Conservation (phyloP, 1,140 invertebrate species). For the Camponotus floridanus region DNA sequence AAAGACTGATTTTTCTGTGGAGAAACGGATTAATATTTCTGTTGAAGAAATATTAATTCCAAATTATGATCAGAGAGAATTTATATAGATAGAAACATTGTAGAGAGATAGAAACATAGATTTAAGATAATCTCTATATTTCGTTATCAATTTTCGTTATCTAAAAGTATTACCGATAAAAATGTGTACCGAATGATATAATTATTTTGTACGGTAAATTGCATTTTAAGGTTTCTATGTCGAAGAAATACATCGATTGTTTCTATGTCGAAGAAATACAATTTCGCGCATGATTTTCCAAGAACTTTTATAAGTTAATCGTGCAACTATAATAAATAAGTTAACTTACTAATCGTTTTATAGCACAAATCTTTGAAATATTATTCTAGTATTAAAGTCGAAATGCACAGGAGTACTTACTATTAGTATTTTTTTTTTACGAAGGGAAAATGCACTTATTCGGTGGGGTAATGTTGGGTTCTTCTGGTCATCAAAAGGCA, state of each 20-base stretch:
- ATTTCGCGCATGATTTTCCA: not conserved
- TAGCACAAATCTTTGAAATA: not conserved
- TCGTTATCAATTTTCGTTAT: slow-evolving; percentile 29
- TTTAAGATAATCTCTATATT: not conserved
- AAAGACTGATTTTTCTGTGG: not conserved
- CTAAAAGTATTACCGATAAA: slow-evolving; percentile 16
- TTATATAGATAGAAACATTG: not conserved
- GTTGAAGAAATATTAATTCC: not conserved
- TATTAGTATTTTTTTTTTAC: too few relatives aligned
- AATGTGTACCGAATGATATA: slow-evolving; percentile 20
- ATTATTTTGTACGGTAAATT: slow-evolving; percentile 20
- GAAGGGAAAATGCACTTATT: too few relatives aligned
- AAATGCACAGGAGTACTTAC: not conserved
- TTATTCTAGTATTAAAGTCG: not conserved
- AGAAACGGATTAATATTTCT: not conserved
- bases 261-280: not conserved
- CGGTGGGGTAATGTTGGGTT: too few relatives aligned
- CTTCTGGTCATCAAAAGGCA: too few relatives aligned
- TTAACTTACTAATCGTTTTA: slow-evolving; percentile 22
- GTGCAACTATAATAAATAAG: not conserved
- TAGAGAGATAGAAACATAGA: not conserved
- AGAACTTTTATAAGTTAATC: not conserved
- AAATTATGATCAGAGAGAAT: not conserved
- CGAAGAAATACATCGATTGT: too few relatives aligned
- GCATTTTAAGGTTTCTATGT: slow-evolving; percentile 2